phyloP scores from a whole-genome alignment of 2,113 vertebrate species.

The Bambusicola thoracicus region DNA sequence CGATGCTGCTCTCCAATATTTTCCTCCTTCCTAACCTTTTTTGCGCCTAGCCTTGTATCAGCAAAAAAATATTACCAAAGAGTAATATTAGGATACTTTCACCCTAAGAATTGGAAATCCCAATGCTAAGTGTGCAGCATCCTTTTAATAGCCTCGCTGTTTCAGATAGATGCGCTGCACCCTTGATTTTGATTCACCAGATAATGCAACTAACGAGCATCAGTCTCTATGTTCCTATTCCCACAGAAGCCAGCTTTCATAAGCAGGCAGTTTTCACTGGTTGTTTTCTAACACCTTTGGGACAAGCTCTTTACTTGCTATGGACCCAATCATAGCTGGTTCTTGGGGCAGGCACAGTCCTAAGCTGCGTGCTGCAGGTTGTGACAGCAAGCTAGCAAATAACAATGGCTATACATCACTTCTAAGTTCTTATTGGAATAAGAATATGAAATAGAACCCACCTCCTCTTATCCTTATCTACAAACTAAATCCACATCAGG shows the following conservation, averaged over 20 bases:
- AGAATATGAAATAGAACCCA: background rate
- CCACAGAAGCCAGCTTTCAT: background rate
- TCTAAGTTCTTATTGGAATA: background rate
- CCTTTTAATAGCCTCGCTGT: fast-evolving
- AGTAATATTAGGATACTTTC: background rate
- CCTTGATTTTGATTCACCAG: background rate
- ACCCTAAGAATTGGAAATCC: background rate
- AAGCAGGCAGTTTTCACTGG: background rate
- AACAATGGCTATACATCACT: background rate
- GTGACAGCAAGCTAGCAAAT: background rate
- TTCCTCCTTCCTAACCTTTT: background rate
- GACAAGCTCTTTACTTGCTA: background rate
- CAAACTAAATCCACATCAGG: background rate
- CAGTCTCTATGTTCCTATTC: background rate
- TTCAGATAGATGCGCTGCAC: background rate
- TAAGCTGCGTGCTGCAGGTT: background rate
- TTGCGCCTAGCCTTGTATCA: background rate
- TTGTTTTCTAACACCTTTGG: background rate
- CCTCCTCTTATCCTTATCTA: background rate
- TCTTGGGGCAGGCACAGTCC: background rate
- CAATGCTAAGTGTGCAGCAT: background rate
- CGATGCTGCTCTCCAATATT: background rate
- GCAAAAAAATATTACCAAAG: background rate
- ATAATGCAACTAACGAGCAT: background rate
- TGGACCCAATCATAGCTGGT: no score